phyloP scores from a whole-genome alignment of 2,113 vertebrate species.

The Amphiprion percula region DNA sequence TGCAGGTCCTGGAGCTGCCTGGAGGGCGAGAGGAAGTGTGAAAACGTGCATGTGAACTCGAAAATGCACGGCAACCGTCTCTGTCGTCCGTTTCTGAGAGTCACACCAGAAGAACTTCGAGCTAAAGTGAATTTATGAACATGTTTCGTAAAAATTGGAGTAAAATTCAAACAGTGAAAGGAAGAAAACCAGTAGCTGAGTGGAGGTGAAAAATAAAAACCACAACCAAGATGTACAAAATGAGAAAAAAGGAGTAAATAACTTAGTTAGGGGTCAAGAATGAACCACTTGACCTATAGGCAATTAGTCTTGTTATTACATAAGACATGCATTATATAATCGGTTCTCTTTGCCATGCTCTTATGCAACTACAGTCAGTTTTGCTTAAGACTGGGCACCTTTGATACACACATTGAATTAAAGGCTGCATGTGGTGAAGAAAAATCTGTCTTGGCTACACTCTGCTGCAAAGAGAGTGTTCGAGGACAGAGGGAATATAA shows the following conservation, averaged over 20 bases:
- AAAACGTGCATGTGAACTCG: no score
- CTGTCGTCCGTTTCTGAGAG: no score
- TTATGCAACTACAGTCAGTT: conserved; percentile 45
- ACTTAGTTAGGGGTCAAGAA: no score
- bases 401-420: conserved; percentile 14
- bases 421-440: not conserved
- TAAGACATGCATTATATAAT: conserved; percentile 53
- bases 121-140: not conserved
- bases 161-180: no score
- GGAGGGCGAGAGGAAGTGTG: conserved; percentile 22
- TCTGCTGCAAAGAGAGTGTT: conserved; percentile 1
- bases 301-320: conserved; percentile 34
- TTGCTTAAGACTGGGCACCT: conserved; percentile 10
- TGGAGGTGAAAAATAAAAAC: not conserved
- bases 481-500: no score
- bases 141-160: no score
- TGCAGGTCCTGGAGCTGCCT: conserved; percentile 97
- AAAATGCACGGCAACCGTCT: no score
- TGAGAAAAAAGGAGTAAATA: not conserved
- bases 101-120: no score
- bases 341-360: not conserved
- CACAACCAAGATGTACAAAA: not conserved
- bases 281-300: conserved; percentile 20
- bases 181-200: not conserved
- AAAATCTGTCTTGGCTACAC: not conserved